phyloP scores from a whole-genome alignment of 2,888 invertebrate species.

The Chrysomela aeneicollis region DNA sequence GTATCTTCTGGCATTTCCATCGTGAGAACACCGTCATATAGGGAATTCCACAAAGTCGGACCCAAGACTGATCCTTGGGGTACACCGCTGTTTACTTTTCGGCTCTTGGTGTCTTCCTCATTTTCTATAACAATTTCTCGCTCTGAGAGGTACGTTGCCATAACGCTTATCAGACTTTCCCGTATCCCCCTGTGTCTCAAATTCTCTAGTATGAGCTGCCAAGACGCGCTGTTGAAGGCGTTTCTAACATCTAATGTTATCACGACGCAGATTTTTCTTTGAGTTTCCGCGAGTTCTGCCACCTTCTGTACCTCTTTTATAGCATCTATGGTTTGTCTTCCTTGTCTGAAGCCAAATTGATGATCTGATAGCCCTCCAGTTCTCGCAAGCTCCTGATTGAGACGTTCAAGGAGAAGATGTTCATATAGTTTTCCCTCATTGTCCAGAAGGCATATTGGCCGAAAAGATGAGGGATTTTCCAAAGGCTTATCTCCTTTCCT shows the following conservation, averaged over 20 bases:
- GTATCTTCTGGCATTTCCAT: too few relatives aligned
- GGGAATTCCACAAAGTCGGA: neutral
- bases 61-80: neutral
- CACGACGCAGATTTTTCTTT: too few relatives aligned
- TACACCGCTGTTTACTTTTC: neutral
- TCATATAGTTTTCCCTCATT: too few relatives aligned
- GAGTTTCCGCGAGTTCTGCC: too few relatives aligned
- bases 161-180: slow-evolving; percentile 16
- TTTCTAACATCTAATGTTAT: slow-evolving; percentile 3
- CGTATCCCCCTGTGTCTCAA: slow-evolving; percentile 17
- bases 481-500: slow-evolving; percentile 11
- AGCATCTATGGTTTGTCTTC: slow-evolving; percentile 24
- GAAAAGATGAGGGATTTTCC: neutral
- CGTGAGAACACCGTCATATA: too few relatives aligned
- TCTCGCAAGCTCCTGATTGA: too few relatives aligned
- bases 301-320: slow-evolving; percentile 16
- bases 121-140: slow-evolving; percentile 19
- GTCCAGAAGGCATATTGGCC: slow-evolving; percentile 8
- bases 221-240: neutral
- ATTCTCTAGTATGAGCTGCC: slow-evolving; percentile 13
- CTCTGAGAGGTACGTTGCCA: slow-evolving; percentile 18
- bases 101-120: neutral
- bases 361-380: too few relatives aligned
- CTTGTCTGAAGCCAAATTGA: slow-evolving; percentile 26
- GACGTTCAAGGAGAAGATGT: too few relatives aligned